These are phyloP conservation scores for Rhopalosiphum nymphaeae DNA, from an alignment of 2,888 invertebrate genomes.

Conservation along the genomic window DNA sequence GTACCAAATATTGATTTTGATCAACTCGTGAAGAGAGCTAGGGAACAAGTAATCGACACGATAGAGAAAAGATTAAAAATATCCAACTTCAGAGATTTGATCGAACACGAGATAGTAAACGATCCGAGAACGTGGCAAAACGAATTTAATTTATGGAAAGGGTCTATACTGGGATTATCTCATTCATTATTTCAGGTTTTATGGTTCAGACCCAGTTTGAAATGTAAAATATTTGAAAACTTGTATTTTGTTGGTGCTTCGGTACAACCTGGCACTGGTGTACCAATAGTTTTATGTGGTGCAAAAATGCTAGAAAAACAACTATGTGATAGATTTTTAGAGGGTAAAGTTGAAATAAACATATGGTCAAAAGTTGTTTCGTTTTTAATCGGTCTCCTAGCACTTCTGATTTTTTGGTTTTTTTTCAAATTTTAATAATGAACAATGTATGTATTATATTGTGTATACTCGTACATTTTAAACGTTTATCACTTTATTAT, in stretches of 20 bases:
- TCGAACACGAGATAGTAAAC: conserved; percentile 43
- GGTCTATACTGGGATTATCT: conserved; percentile 49
- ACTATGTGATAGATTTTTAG: conserved; percentile 34
- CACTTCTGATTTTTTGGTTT: neutral
- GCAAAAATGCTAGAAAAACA: conserved; percentile 55
- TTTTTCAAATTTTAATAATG: neutral
- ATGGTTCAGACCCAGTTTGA: conserved; percentile 57
- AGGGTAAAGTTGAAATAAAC: neutral
- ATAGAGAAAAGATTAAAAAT: conserved; percentile 44
- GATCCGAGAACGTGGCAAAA: conserved; percentile 55
- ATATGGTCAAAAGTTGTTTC: neutral
- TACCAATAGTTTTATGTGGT: conserved; percentile 55
- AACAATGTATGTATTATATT: neutral
- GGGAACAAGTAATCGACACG: conserved; percentile 40
- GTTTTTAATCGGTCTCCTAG: conserved; percentile 12
- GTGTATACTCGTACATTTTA: no score
- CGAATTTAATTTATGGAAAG: conserved; percentile 60
- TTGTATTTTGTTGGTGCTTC: conserved; percentile 58
- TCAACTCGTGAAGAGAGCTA: conserved; percentile 8
- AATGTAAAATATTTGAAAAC: conserved; percentile 62
- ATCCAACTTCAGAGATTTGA: conserved; percentile 25
- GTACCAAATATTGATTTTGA: conserved; percentile 24
- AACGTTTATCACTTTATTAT: neutral
- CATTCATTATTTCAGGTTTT: conserved; percentile 53
- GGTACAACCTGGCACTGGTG: conserved; percentile 52